Evolutionary conservation across 2,797 vertebrate species (phyloP), one percentile per base, ranked within the genome.

Genomic region (Arnoldichthys spilopterus): DNA sequence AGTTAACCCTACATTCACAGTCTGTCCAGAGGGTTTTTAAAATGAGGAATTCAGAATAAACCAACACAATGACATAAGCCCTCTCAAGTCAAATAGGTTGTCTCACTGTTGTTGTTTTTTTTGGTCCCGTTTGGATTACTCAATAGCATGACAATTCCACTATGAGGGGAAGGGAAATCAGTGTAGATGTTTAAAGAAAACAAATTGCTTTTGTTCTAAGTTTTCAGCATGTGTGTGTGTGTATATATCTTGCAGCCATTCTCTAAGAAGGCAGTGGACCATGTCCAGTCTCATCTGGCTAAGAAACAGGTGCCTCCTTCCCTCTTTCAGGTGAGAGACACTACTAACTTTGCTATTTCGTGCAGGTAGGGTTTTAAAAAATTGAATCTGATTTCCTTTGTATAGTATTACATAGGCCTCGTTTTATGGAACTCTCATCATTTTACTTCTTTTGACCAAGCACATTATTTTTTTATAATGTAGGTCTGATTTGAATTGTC

Each of bases 181-280:
- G 0, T 59, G 54, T 77, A 6, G 13, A 61, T 43, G 34, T 20
- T 69, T 71, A 26, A 9, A 47, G 30, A 37, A 37, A 37, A n/a
- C 69, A 37, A 4, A 9, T 67, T 49, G 18, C 6, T 28, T n/a
- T 16, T 43, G 2, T 6, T n/a, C 8, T 7, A 54, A 7, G 16
- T 66, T 64, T 74, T 43, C 26, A 51, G 7, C 67, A 26, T 43
- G 22, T 76, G 76, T 63, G 61, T 79, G 20, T 68, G 18, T 68
- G 51, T 85, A 71, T 83, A 20, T 85, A 22, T 77, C 68, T 76
- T 69, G 62, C 88, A 99, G 97, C 94, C 95, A 0, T 99, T 98
- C 89, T 98, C 98, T 1, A 97, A 97, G 90, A 94, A 95, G 88
- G 95, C 98, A 6, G 97, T 99, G 83, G 97, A 98, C 80, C 96